These are phyloP conservation scores for Nansenia antarctica DNA, from an alignment of 2,113 vertebrate genomes.

Conservation along the genomic window DNA sequence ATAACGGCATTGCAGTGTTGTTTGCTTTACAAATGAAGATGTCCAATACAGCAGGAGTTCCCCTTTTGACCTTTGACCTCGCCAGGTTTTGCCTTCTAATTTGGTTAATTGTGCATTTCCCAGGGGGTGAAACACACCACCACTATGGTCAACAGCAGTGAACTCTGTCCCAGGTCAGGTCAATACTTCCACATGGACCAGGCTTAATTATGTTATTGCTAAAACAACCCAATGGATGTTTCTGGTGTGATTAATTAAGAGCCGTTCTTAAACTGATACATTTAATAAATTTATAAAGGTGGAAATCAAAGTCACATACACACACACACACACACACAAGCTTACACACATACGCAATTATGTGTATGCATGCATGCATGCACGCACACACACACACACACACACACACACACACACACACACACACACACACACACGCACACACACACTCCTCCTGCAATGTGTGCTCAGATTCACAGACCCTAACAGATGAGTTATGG, in stretches of 20 bases:
- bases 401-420: constrained; percentile 3
- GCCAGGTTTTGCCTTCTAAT: constrained; percentile 59
- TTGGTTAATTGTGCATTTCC: constrained; percentile 62
- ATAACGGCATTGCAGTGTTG: constrained; percentile 41
- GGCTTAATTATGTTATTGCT: not conserved
- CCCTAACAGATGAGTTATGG: constrained; percentile 58
- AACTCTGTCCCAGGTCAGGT: constrained; percentile 36
- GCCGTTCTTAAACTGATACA: too few species aligned
- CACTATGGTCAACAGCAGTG: constrained; percentile 37
- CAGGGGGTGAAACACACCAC: constrained; percentile 21
- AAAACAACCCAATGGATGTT: not conserved
- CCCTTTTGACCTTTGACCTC: constrained; percentile 55
- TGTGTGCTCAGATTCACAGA: constrained; percentile 36
- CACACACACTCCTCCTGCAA: constrained; percentile 19
- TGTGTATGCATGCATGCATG: not conserved
- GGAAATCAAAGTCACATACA: not conserved
- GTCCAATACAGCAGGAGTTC: constrained; percentile 40
- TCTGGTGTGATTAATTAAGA: not conserved
- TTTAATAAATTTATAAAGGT: not conserved
- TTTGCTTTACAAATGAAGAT: constrained; percentile 52
- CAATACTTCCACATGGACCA: not conserved
- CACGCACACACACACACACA: not conserved
- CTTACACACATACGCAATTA: constrained; percentile 2
- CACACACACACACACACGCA: not conserved
- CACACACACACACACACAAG: not conserved